phyloP scores from a whole-genome alignment of 2,797 vertebrate genomes.

The Pangasius krempfi region DNA sequence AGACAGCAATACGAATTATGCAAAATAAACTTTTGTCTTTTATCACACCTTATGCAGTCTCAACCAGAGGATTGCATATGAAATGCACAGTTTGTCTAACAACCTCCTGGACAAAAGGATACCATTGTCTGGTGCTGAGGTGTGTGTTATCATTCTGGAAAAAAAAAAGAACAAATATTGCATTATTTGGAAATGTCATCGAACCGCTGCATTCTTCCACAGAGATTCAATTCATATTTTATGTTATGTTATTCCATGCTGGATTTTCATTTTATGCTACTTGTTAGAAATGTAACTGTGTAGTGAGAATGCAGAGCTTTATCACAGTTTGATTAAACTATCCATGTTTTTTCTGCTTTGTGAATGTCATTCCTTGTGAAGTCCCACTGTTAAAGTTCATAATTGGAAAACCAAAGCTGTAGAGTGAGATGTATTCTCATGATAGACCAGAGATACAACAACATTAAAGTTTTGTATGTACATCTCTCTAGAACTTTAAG shows the following conservation, averaged over 20 bases:
- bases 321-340: conserved; percentile 12
- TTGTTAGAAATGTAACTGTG: conserved; percentile 3
- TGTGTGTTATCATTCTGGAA: conserved; percentile 23
- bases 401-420: neutral
- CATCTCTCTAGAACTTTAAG: neutral
- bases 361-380: neutral
- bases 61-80: conserved; percentile 12
- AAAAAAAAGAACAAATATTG: conserved; percentile 13
- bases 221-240: conserved; percentile 20
- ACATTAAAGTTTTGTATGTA: neutral
- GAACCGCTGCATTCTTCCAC: conserved; percentile 22
- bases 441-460: neutral
- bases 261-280: neutral
- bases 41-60: neutral
- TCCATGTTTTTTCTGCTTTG: neutral
- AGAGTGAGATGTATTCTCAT: neutral
- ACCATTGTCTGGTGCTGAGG: neutral
- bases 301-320: conserved; percentile 8
- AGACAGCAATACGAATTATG: neutral
- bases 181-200: conserved; percentile 31
- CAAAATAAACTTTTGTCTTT: conserved; percentile 22
- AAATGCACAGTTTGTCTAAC: conserved; percentile 30
- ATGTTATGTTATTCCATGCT: conserved; percentile 20
- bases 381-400: neutral
- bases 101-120: conserved; percentile 21